Evolutionary conservation across 2,888 invertebrate species (phyloP), one percentile per base, ranked within the genome.

Genomic region (Leucophenga montana): DNA sequence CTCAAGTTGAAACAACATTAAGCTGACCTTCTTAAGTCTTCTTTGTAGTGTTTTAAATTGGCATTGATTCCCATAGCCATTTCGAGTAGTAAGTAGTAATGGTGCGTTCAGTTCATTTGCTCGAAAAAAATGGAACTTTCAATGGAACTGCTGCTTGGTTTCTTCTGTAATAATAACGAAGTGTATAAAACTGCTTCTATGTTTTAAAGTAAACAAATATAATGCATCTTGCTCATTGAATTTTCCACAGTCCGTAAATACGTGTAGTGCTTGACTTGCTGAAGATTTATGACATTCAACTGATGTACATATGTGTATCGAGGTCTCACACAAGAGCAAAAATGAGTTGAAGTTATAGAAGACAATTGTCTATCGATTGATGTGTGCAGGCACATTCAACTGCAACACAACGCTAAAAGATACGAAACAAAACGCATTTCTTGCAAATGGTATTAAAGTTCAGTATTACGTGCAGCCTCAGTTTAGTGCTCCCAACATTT

Each of bases 31-130:
- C 66, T n/a, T n/a, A 59, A 59, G 39, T 56, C 14, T 67, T 16
- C 66, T 54, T 54, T 75, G 72, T 72, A 69, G 73, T 73, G 68
- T 76, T 74, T 82, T 82, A 77, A 82, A 75, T 79, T 84, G 82
- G 84, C 84, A 84, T 84, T 82, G 82, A 76, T 82, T 82, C 84
- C 82, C 81, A 77, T 84, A 82, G 81, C 84, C 84, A 66, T 53
- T 33, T 50, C 18, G 53, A 39, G 39, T 39, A 39, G n/a, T n/a
- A n/a, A n/a, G n/a, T n/a, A 33, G 33, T 33, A 39, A 8, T 39
- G 9, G 8, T 39, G 39, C 39, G 39, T 39, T 39, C 39, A 39
- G 9, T 39, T 11, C 8, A 13, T 20, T 67, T 57, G 57, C 54
- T 56, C 27, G 5, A 16, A 39, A 39, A 39, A 39, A 39, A n/a